These are phyloP conservation scores for Tapera naevia DNA, from an alignment of 2,797 vertebrate genomes.

Conservation along the genomic window DNA sequence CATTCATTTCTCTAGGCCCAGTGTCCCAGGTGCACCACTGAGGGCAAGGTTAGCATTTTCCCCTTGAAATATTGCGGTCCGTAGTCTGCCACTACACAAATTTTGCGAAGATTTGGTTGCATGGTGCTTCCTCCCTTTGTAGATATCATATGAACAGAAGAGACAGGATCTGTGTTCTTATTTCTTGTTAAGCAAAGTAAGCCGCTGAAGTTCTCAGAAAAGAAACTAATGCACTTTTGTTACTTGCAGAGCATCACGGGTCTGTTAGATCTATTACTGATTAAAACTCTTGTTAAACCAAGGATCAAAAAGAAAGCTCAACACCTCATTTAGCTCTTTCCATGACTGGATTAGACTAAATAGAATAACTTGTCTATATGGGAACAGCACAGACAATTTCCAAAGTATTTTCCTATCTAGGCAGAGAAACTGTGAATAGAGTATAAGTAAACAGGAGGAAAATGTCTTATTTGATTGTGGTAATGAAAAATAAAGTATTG, in stretches of 20 bases:
- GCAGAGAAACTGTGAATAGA: background rate
- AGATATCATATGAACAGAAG: background rate
- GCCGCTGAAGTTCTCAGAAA: constrained; percentile 35
- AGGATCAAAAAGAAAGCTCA: constrained; percentile 70
- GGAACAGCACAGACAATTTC: constrained; percentile 2
- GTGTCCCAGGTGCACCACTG: background rate
- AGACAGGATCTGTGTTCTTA: constrained; percentile 40
- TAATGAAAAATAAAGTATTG: background rate
- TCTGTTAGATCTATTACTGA: constrained; percentile 71
- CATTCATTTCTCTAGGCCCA: background rate
- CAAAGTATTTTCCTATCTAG: background rate
- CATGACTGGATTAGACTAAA: constrained; percentile 55
- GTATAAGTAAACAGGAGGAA: background rate
- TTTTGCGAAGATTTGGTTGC: background rate
- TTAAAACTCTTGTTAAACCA: constrained; percentile 67
- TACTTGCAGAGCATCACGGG: background rate
- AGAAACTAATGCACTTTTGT: background rate
- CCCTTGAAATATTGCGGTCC: background rate
- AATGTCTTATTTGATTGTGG: background rate
- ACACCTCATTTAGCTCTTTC: constrained; percentile 57
- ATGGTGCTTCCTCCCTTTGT: background rate
- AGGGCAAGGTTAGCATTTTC: background rate
- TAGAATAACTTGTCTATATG: constrained; percentile 32
- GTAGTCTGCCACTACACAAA: background rate
- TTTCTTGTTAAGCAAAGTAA: constrained; percentile 61